Evolutionary conservation across 1,140 invertebrate species (phyloP).

Genomic region (Drosophila nannoptera): DNA sequence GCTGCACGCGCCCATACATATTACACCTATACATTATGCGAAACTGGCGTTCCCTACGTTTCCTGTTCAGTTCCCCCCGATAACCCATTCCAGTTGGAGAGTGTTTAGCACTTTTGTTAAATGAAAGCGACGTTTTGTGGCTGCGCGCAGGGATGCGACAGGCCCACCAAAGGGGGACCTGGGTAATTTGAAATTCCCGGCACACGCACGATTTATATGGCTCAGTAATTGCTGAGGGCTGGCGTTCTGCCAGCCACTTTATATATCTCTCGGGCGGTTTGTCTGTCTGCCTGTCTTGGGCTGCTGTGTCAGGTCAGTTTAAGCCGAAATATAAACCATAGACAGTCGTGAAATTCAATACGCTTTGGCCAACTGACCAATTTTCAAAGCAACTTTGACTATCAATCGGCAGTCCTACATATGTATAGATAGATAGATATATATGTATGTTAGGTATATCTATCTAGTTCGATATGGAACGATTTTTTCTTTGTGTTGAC

Average conservation of each 20-base stretch:
- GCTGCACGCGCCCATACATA: conserved; percentile 29
- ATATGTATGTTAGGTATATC: background rate
- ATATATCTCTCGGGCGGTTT: too few relatives aligned
- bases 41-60: conserved; percentile 32
- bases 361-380: conserved; percentile 58
- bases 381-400: conserved; percentile 19
- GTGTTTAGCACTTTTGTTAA: conserved; percentile 56
- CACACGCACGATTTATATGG: conserved; percentile 27
- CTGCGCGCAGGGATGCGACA: background rate
- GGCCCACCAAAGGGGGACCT: conserved; percentile 1
- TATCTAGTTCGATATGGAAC: too few relatives aligned
- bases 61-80: background rate
- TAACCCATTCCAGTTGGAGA: background rate
- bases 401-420: conserved; percentile 5
- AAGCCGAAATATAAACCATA: conserved; percentile 5
- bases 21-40: conserved; percentile 30
- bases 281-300: background rate
- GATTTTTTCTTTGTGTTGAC: conserved; percentile 7
- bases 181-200: conserved; percentile 40
- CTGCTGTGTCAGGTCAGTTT: conserved; percentile 50
- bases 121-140: conserved; percentile 40
- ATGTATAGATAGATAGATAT: conserved; percentile 7
- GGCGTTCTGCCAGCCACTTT: background rate
- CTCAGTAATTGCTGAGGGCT: background rate
- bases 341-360: conserved; percentile 40